These are phyloP conservation scores for Procambarus clarkii DNA, from an alignment of 1,140 invertebrate species.

Conservation along the genomic window DNA sequence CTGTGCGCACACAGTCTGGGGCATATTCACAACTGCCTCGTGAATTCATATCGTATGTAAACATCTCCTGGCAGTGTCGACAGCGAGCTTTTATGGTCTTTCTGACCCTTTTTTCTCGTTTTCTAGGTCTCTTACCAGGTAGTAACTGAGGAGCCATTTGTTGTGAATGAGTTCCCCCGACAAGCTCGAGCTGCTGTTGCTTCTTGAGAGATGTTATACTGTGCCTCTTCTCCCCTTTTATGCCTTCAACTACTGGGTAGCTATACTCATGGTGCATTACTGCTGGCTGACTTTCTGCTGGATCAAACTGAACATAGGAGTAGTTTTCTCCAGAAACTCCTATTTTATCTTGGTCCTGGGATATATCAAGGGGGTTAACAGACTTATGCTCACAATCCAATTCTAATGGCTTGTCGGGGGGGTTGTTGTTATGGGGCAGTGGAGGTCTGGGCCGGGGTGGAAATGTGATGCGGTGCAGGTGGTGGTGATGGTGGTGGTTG, in stretches of 20 bases:
- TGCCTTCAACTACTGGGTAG: constrained; percentile 84
- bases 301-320: constrained; percentile 90
- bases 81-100: constrained; percentile 73
- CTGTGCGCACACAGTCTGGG: constrained; percentile 87
- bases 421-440: constrained; percentile 63
- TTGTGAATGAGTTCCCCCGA: constrained; percentile 57
- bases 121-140: constrained; percentile 76
- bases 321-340: constrained; percentile 80
- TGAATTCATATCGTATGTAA: constrained; percentile 85
- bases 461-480: constrained; percentile 79
- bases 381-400: constrained; percentile 45
- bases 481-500: constrained; percentile 74
- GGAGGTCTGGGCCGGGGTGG: constrained; percentile 73
- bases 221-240: constrained; percentile 69
- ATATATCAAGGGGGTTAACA: constrained; percentile 49
- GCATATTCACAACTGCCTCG: constrained; percentile 91
- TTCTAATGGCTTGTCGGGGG: constrained; percentile 60
- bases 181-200: constrained; percentile 62
- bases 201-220: constrained; percentile 69
- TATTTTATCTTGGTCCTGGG: constrained; percentile 72
- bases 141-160: constrained; percentile 32
- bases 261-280: constrained; percentile 85
- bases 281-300: constrained; percentile 74
- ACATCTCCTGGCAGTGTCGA: constrained; percentile 78
- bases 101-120: constrained; percentile 74